A percentile compares a stretch with the other conserved stretches of the same genome.
Evolutionary conservation across 2,888 invertebrate species (phyloP).

Genomic region (Unio pictorum): DNA sequence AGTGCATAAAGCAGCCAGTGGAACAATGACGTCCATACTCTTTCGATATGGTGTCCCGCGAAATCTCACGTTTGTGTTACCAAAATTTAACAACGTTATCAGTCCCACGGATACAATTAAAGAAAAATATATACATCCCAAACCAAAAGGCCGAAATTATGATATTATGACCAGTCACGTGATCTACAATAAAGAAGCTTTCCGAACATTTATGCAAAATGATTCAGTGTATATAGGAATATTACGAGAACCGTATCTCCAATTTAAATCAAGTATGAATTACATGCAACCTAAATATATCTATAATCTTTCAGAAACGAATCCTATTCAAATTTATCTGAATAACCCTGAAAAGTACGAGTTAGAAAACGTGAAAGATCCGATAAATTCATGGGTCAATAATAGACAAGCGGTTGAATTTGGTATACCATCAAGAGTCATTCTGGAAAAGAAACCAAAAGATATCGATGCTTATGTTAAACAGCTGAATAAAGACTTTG

Average conservation of each 20-base stretch:
- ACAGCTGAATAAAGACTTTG: conserved; percentile 43
- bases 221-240: conserved; percentile 45
- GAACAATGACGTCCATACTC: conserved; percentile 39
- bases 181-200: conserved; percentile 33
- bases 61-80: conserved; percentile 37
- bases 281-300: conserved; percentile 38
- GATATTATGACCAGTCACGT: conserved; percentile 47
- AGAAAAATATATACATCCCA: conserved; percentile 28
- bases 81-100: conserved; percentile 33
- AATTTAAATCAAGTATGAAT: conserved; percentile 43
- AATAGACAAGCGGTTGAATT: conserved; percentile 47
- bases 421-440: conserved; percentile 34
- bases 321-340: conserved; percentile 34
- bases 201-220: conserved; percentile 16
- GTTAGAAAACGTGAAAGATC: conserved; percentile 4
- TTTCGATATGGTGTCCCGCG: conserved; percentile 35
- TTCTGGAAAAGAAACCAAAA: conserved; percentile 18
- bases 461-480: conserved; percentile 35
- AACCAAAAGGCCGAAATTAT: conserved; percentile 11
- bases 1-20: conserved; percentile 47
- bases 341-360: conserved; percentile 34
- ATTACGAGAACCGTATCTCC: conserved; percentile 41
- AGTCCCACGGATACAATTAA: conserved; percentile 22
- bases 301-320: conserved; percentile 23
- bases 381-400: conserved; percentile 32